These are phyloP conservation scores for Vanessa cardui DNA, from an alignment of 2,888 invertebrate species.

Conservation along the genomic window DNA sequence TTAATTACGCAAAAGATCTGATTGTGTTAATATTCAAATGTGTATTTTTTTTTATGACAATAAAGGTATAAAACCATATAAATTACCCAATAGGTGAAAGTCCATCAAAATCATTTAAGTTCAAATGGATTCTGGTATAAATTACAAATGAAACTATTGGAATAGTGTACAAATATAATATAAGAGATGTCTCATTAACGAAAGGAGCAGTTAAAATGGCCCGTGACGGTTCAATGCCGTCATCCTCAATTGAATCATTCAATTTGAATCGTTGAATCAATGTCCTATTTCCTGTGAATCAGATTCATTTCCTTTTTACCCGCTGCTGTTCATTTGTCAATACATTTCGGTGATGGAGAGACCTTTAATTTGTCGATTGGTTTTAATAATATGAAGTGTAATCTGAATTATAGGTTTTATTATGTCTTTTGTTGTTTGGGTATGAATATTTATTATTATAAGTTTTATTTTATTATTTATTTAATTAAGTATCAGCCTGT, in stretches of 20 bases:
- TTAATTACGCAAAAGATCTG: too few species aligned
- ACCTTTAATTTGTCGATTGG: conserved; percentile 67
- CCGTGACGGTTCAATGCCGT: conserved; percentile 61
- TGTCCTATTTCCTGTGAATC: conserved; percentile 80
- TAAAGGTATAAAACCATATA: too few species aligned
- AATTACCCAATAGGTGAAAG: too few species aligned
- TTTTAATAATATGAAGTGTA: conserved; percentile 60
- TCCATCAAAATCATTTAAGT: too few species aligned
- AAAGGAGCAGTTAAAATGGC: conserved; percentile 55
- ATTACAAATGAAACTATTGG: neutral
- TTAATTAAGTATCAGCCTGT: too few species aligned
- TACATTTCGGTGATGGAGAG: conserved; percentile 60
- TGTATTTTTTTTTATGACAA: too few species aligned
- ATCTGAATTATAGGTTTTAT: conserved; percentile 36
- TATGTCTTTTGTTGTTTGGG: conserved; percentile 15
- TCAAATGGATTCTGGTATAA: too few species aligned
- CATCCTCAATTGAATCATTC: conserved; percentile 47
- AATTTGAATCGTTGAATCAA: conserved; percentile 81
- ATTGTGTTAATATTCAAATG: too few species aligned
- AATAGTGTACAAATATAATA: neutral
- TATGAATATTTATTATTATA: neutral
- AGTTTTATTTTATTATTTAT: too few species aligned
- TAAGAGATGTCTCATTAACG: conserved; percentile 22
- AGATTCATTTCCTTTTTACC: conserved; percentile 79
- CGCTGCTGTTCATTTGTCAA: conserved; percentile 74